Percentiles rank a stretch among this genome's conserved stretches.
These are phyloP conservation scores for Heliconius ismenius DNA, from an alignment of 2,888 invertebrate genomes.

Conservation along the genomic window DNA sequence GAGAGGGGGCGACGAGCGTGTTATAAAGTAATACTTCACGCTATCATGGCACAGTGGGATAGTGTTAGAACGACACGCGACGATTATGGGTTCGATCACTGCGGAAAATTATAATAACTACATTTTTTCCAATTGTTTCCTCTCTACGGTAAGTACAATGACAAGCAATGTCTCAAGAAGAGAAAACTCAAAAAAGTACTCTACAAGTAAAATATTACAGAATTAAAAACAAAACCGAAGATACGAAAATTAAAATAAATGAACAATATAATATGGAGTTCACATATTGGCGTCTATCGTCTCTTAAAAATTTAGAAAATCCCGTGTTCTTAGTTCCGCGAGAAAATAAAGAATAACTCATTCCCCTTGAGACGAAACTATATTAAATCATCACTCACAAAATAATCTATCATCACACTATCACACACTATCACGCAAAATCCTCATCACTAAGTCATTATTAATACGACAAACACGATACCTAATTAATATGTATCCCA, in stretches of 20 bases:
- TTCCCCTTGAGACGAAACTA: neutral
- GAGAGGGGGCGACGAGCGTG: constrained; percentile 31
- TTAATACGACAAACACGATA: neutral
- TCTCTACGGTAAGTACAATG: too few relatives aligned
- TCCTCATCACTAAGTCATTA: neutral
- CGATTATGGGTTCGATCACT: neutral
- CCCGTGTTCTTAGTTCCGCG: too few relatives aligned
- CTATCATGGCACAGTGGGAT: neutral
- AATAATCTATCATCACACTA: neutral
- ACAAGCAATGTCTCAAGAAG: too few relatives aligned
- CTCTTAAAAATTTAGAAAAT: too few relatives aligned
- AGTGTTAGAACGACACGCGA: neutral
- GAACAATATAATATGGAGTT: too few relatives aligned
- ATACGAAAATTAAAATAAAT: too few relatives aligned
- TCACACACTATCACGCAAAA: neutral
- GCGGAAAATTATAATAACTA: neutral
- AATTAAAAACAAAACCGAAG: too few relatives aligned
- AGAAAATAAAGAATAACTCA: neutral
- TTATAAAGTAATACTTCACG: neutral
- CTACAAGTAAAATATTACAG: too few relatives aligned
- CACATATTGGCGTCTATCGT: too few relatives aligned
- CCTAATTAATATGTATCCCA: constrained; percentile 12
- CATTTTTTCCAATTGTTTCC: neutral
- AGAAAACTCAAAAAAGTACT: too few relatives aligned
- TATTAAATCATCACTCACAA: neutral